Percentiles rank a stretch among this genome's conserved stretches.
Evolutionary conservation across 2,113 vertebrate species (phyloP).

Genomic region (Sylvilagus bachmani): DNA sequence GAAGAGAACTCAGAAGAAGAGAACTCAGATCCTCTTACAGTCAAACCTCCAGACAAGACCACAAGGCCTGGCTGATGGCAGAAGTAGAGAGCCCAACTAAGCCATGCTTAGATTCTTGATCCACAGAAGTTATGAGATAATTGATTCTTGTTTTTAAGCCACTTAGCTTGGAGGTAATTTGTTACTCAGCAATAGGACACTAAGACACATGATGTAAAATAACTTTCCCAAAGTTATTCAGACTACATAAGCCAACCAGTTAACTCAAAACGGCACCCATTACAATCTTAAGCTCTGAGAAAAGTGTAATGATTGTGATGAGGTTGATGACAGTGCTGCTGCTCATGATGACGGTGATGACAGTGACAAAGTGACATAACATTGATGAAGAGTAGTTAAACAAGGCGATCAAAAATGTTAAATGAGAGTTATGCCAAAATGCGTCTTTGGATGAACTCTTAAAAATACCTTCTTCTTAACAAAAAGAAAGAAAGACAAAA

Average conservation of each 20-base stretch:
- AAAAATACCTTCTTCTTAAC: neutral
- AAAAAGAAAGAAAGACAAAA: constrained; percentile 22
- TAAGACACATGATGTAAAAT: neutral
- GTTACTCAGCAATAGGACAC: neutral
- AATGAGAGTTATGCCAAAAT: neutral
- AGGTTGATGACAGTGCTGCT: rapidly evolving
- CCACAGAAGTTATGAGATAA: neutral
- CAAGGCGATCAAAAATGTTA: neutral
- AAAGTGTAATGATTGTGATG: neutral
- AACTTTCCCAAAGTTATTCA: neutral
- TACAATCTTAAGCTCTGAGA: neutral
- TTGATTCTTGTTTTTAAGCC: neutral
- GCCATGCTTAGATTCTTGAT: neutral
- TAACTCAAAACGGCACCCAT: neutral
- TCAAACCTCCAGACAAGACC: neutral
- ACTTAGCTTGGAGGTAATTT: neutral
- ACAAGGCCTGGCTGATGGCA: neutral
- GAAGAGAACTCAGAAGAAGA: neutral
- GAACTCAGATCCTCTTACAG: neutral
- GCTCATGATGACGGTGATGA: neutral
- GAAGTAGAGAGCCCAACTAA: neutral
- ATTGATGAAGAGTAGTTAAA: neutral
- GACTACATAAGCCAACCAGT: neutral
- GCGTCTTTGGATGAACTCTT: neutral
- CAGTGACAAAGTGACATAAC: neutral